Conservation (phyloP, 1,140 invertebrate genomes). For the Berghia stephanieae region DNA sequence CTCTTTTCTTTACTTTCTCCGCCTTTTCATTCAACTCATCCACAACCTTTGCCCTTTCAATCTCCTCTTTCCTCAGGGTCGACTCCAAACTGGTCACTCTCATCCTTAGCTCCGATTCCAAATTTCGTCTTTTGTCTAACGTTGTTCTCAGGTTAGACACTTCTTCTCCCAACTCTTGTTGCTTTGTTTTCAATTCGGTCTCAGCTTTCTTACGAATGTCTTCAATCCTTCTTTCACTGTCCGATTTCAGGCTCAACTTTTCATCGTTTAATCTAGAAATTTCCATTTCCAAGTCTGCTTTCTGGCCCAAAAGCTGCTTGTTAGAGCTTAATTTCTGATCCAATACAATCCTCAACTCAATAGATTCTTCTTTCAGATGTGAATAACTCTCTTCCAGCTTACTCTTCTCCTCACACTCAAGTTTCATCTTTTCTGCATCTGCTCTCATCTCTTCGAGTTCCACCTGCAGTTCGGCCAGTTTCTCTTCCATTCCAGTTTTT, state of each 20-base stretch:
- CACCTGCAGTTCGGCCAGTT: constrained; percentile 34
- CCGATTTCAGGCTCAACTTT: neutral
- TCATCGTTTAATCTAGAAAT: neutral
- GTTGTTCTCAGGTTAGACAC: neutral
- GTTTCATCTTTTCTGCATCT: constrained; percentile 42
- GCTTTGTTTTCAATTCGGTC: neutral
- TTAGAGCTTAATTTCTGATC: neutral
- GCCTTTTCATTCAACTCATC: constrained; percentile 20
- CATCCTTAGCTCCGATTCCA: too few relatives aligned
- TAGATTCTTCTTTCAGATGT: neutral
- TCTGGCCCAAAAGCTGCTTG: neutral
- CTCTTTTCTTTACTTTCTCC: constrained; percentile 28
- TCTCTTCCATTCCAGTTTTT: neutral
- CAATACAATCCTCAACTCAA: too few relatives aligned
- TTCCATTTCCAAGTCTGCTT: constrained; percentile 11
- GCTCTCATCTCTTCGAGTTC: constrained; percentile 38
- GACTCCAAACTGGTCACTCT: neutral
- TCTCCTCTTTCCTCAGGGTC: neutral
- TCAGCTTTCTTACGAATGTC: neutral
- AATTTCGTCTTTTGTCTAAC: too few relatives aligned
- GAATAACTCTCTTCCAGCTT: neutral
- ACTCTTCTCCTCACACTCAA: neutral
- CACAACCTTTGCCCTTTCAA: neutral
- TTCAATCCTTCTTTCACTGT: neutral
- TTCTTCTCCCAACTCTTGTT: neutral